A percentile compares a stretch with the other conserved stretches of the same genome.
Conservation (phyloP, 2,113 vertebrate genomes). For the Herpailurus yagouaroundi region DNA sequence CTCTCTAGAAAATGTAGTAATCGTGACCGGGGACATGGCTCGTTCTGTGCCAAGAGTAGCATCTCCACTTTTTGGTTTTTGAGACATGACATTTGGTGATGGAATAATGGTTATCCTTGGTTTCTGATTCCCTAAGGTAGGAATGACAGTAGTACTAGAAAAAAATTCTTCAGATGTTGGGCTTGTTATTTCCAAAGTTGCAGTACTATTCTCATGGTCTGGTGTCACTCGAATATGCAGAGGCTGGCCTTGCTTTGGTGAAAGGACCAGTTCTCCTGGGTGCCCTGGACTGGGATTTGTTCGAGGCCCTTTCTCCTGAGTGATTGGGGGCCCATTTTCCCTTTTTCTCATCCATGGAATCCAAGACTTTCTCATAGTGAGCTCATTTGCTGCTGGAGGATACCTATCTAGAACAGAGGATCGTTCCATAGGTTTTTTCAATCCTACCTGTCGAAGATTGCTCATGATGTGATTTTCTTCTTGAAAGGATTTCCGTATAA, state of each 20-base stretch:
- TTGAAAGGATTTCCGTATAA: conserved; percentile 95
- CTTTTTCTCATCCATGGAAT: conserved; percentile 95
- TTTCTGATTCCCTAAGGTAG: conserved; percentile 94
- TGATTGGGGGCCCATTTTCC: conserved; percentile 83
- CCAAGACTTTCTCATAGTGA: conserved; percentile 91
- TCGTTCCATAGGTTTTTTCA: conserved; percentile 90
- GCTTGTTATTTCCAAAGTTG: conserved; percentile 96
- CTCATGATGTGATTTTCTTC: conserved; percentile 98
- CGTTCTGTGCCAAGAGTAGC: conserved; percentile 84
- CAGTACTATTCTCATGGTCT: conserved; percentile 92
- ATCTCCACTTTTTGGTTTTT: conserved; percentile 85
- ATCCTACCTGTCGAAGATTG: conserved; percentile 92
- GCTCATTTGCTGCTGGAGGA: conserved; percentile 91
- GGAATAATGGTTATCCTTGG: conserved; percentile 97
- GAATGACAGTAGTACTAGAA: conserved; percentile 96
- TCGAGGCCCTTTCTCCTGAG: conserved; percentile 86
- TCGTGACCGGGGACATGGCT: conserved; percentile 94
- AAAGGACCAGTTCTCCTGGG: conserved; percentile 88
- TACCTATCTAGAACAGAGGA: conserved; percentile 93
- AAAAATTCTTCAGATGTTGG: conserved; percentile 95
- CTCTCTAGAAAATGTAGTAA: conserved; percentile 94
- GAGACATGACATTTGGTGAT: conserved; percentile 86
- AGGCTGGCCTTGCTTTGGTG: conserved; percentile 92
- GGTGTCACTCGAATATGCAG: conserved; percentile 96
- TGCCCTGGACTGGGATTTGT: conserved; percentile 77